phyloP scores from a whole-genome alignment of 1,140 invertebrate species.

The Augochlora pura region DNA sequence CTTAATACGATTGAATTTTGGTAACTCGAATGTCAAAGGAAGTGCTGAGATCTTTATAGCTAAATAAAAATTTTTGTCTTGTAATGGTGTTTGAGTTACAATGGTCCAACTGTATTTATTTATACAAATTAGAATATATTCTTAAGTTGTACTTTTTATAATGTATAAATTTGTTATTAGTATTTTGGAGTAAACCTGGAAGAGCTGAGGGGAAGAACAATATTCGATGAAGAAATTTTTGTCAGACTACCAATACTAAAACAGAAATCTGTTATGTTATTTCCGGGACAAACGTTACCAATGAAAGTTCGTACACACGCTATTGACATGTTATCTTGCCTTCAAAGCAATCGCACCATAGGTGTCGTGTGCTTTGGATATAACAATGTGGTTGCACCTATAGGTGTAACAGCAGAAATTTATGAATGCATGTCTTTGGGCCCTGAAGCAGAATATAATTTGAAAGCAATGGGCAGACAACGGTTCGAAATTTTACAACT shows the following conservation, averaged over 20 bases:
- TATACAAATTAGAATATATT: too few species aligned
- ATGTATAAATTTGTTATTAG: constrained; percentile 68
- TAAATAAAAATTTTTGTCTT: not conserved
- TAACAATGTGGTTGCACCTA: constrained; percentile 54
- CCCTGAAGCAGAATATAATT: constrained; percentile 70
- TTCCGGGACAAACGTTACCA: constrained; percentile 88
- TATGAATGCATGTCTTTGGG: constrained; percentile 83
- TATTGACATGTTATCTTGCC: constrained; percentile 82
- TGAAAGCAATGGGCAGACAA: constrained; percentile 85
- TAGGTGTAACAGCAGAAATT: constrained; percentile 88
- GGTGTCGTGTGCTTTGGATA: constrained; percentile 80
- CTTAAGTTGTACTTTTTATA: not conserved
- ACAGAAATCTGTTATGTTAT: constrained; percentile 83
- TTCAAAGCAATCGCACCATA: constrained; percentile 83
- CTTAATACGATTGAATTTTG: not conserved
- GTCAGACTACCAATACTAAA: constrained; percentile 83
- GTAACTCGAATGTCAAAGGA: too few species aligned
- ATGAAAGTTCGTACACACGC: constrained; percentile 82
- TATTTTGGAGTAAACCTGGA: constrained; percentile 85
- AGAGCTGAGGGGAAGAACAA: constrained; percentile 83
- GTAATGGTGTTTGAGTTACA: not conserved
- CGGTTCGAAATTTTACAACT: constrained; percentile 83
- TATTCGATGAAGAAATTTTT: constrained; percentile 81
- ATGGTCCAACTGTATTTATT: too few species aligned
- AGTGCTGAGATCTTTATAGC: too few species aligned